Base-by-base conservation (phyloP, 1,140 invertebrate species). In the Polyergus mexicanus region DNA sequence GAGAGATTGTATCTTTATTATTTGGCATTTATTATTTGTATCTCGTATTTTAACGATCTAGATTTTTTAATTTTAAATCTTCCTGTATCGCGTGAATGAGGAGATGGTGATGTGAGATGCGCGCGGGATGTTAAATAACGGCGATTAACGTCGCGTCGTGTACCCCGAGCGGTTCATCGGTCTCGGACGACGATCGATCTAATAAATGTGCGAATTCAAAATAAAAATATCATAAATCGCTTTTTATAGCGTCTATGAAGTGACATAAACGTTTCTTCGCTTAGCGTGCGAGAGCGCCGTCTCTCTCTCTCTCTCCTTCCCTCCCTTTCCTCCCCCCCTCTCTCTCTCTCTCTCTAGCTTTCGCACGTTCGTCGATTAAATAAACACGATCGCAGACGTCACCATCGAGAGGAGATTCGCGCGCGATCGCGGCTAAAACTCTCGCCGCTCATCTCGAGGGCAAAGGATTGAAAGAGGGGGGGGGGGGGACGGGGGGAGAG, bases 401-500 rank as follows among this genome's bases (percentile, higher is more conserved):
- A 83, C 68, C 78, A 72, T 60, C 78, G 78, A 83, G 78, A 83
- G 78, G 78, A 72, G 68, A 56, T 77, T 76, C 83, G 68, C 84
- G 66, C 44, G 76, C 63, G 81, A 81, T 81, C 78, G 78, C 71
- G 78, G 68, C 78, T 83, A 74, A 83, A 83, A 54, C 78, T 83
- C 74, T 83, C 74, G 60, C 62, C 86, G 68, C 86, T 88, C 81
- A 68, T 77, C 86, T 83, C 78, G 78, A 83, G 78, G 74, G 78
- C 78, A 83, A 83, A 83, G 78, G 78, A 83, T 83, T 74, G 78
- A 83, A 83, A 83, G 47, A 68, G 78, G 0, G 6, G 25, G 25
- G 25, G 1, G 25, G 25, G 25, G 1, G n/a, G n/a, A n/a, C n/a
- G n/a, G n/a, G n/a, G n/a, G n/a, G n/a, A n/a, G n/a, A n/a, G n/a